These are phyloP conservation scores for Dendrolimus houi DNA, from an alignment of 2,888 invertebrate genomes.

Conservation along the genomic window DNA sequence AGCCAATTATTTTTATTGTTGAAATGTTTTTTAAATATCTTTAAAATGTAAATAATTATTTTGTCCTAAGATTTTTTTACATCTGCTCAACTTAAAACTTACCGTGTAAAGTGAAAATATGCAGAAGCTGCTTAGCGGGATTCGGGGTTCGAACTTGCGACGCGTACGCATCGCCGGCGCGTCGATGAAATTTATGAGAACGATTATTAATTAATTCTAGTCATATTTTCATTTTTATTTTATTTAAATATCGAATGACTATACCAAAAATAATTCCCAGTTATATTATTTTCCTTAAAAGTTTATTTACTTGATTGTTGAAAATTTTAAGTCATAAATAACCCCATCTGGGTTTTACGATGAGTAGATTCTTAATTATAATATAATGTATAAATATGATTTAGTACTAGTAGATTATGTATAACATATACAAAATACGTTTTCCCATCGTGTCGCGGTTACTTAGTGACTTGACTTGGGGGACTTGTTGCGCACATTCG, in stretches of 20 bases:
- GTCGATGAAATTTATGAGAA: neutral
- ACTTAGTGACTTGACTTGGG: constrained; percentile 33
- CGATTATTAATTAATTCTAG: constrained; percentile 28
- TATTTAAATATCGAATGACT: constrained; percentile 11
- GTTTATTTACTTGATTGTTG: neutral
- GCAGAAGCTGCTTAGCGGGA: neutral
- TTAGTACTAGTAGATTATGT: neutral
- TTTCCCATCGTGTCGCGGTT: constrained; percentile 12
- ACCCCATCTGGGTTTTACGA: constrained; percentile 17
- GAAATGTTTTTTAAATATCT: constrained; percentile 61
- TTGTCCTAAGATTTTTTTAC: constrained; percentile 67
- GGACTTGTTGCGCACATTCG: constrained; percentile 69
- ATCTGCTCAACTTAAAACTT: constrained; percentile 73
- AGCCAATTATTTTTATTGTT: constrained; percentile 48
- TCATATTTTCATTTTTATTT: constrained; percentile 33
- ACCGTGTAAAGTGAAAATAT: constrained; percentile 43
- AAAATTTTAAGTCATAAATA: neutral
- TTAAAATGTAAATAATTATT: constrained; percentile 70
- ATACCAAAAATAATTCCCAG: constrained; percentile 15
- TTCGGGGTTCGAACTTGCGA: neutral
- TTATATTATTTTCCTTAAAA: constrained; percentile 3
- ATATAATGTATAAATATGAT: neutral
- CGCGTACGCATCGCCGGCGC: neutral
- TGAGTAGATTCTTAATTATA: constrained; percentile 14
- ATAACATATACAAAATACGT: neutral